Conservation (phyloP, 2,888 invertebrate genomes). For the Dryobota labecula region DNA sequence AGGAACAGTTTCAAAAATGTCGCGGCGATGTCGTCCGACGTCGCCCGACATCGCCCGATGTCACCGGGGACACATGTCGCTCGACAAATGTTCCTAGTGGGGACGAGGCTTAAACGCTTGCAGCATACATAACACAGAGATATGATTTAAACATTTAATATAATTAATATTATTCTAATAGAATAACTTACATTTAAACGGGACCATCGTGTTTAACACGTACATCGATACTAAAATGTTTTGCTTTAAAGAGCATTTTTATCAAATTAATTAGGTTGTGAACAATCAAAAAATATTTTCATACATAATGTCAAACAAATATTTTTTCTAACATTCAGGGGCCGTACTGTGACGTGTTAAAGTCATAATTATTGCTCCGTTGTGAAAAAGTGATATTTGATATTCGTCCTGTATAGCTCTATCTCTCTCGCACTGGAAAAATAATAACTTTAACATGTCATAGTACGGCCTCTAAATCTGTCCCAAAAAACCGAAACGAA, state of each 20-base stretch:
- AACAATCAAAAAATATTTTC: neutral
- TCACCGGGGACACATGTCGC: too few species aligned
- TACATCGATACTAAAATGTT: conserved; percentile 50
- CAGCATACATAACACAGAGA: conserved; percentile 66
- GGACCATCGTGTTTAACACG: conserved; percentile 67
- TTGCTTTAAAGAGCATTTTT: conserved; percentile 52
- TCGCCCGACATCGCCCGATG: too few species aligned
- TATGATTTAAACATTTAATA: conserved; percentile 67
- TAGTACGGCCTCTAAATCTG: neutral
- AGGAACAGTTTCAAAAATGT: too few species aligned
- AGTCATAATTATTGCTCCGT: neutral
- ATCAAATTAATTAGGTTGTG: neutral
- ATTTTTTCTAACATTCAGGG: neutral
- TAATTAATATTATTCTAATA: conserved; percentile 56
- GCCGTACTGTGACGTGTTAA: too few species aligned
- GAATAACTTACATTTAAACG: conserved; percentile 41
- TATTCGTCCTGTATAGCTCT: neutral
- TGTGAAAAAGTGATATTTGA: neutral
- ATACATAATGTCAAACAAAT: too few species aligned
- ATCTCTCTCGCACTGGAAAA: neutral
- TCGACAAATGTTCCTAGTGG: too few species aligned
- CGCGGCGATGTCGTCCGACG: too few species aligned
- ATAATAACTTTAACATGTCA: neutral
- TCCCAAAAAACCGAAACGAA: neutral
- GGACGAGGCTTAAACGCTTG: too few species aligned